Base-by-base conservation (phyloP, 1,140 invertebrate genomes). In the Leptopilina boulardi region DNA sequence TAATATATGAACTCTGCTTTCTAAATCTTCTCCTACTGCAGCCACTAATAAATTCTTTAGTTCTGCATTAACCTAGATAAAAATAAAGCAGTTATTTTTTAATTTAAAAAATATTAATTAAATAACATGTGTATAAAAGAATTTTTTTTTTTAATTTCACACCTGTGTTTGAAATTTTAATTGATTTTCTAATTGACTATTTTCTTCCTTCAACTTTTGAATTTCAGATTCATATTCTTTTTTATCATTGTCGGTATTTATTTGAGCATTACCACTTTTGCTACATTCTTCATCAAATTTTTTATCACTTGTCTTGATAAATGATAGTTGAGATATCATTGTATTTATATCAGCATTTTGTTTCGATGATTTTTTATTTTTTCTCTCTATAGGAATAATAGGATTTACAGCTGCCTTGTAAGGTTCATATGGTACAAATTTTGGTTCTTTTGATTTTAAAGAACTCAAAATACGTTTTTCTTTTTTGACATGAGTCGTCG, bases 1-100 rank as follows among this genome's bases (percentile, higher is more conserved):
- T 4, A 99, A 91, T 79, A 95, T 93, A 87, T 98, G 96, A 1
- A 99, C 96, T 89, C 95, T 94, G 2, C 94, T 95, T 91, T 98
- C 94, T 54, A 98, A 91, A 91, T 99, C 98, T 91, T 98, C 97
- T 18, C 98, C 98, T 59, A 99, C 96, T 26, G 97, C 97, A 23
- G 97, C 97, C 2, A 99, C 96, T 42, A 99, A 88, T 87, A 99
- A 93, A 87, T 96, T 98, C 90, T 98, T 99, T 44, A 99, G 91
- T 90, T 98, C 97, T 76, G 95, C 94, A 91, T 98, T 98, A 0
- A 98, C 96, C 94, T 98, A 86, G 9, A 85, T 77, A 80, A 73
- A 75, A 79, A 59, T 77, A 78, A 79, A 71, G 38, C 70, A 71
- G 70, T 81, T 74, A 42, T 51, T 1, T 19, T 21, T 11, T 44